Percentiles rank a stretch among this genome's conserved stretches.
Conservation (phyloP, 2,888 invertebrate genomes). For the Gandaritis pyraliata region DNA sequence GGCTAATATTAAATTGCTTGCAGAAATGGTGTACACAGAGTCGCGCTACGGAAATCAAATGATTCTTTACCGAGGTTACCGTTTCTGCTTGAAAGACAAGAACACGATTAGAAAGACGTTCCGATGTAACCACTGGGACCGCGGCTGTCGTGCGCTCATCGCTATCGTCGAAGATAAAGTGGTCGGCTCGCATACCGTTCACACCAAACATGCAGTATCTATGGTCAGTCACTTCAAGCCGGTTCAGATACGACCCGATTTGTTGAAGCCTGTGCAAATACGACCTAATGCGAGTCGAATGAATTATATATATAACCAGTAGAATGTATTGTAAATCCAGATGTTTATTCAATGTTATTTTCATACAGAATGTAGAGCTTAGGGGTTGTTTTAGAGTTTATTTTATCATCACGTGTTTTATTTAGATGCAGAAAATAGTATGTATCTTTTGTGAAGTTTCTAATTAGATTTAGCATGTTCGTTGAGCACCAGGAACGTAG, state of each 20-base stretch:
- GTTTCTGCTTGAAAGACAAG: slow-evolving; percentile 54
- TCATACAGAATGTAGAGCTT: no score
- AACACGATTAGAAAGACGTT: slow-evolving; percentile 45
- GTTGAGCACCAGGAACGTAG: no score
- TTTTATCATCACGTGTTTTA: no score
- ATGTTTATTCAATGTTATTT: no score
- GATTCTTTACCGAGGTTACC: slow-evolving; percentile 44
- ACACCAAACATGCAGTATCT: slow-evolving; percentile 21
- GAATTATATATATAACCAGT: not conserved
- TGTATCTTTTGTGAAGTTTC: no score
- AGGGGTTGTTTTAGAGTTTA: no score
- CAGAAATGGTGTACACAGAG: slow-evolving; percentile 32
- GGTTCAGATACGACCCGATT: not conserved
- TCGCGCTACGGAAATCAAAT: slow-evolving; percentile 47
- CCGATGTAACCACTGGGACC: slow-evolving; percentile 50
- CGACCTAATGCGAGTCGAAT: not conserved
- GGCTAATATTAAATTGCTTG: slow-evolving; percentile 7
- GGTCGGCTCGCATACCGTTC: slow-evolving; percentile 32
- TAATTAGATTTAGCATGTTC: no score
- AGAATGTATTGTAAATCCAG: no score
- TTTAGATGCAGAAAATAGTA: no score
- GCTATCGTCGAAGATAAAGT: slow-evolving; percentile 43
- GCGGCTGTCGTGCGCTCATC: slow-evolving; percentile 50
- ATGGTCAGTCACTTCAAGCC: not conserved
- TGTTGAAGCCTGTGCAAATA: not conserved